Conservation (phyloP, 2,797 vertebrate genomes). For the Luscinia megarhynchos region DNA sequence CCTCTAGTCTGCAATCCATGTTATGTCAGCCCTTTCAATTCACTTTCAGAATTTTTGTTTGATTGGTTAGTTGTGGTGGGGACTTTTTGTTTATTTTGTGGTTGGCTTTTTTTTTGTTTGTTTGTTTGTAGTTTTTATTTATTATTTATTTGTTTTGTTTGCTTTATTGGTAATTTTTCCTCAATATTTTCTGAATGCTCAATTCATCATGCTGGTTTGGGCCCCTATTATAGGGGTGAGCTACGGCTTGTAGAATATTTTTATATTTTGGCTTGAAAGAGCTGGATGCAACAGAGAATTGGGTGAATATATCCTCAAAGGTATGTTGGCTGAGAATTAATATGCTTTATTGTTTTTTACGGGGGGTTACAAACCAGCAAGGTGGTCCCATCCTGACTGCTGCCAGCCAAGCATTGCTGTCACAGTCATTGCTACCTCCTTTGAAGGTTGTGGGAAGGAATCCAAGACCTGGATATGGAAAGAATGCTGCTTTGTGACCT, state of each 20-base stretch:
- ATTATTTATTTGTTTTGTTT: not conserved
- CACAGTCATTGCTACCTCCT: not conserved
- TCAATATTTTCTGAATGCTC: not conserved
- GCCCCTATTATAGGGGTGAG: rapidly evolving
- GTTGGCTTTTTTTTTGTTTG: not conserved
- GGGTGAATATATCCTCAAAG: not conserved
- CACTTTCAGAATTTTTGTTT: not conserved
- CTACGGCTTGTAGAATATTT: not conserved
- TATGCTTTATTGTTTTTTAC: not conserved
- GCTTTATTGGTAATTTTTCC: not conserved
- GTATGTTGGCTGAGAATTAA: not conserved
- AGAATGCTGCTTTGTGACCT: not conserved
- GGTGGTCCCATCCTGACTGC: no score
- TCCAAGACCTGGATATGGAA: not conserved
- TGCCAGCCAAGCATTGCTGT: not conserved
- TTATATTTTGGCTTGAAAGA: not conserved
- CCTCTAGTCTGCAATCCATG: not conserved
- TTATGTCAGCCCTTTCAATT: not conserved
- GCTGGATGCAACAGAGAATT: not conserved
- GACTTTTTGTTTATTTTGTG: not conserved
- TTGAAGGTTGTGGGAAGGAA: not conserved
- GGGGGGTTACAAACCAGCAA: rapidly evolving
- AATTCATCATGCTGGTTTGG: not conserved
- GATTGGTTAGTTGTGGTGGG: not conserved
- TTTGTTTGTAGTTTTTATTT: not conserved